Base-by-base conservation (phyloP, 2,888 invertebrate genomes). In the Pseudeuparius sepicola region DNA sequence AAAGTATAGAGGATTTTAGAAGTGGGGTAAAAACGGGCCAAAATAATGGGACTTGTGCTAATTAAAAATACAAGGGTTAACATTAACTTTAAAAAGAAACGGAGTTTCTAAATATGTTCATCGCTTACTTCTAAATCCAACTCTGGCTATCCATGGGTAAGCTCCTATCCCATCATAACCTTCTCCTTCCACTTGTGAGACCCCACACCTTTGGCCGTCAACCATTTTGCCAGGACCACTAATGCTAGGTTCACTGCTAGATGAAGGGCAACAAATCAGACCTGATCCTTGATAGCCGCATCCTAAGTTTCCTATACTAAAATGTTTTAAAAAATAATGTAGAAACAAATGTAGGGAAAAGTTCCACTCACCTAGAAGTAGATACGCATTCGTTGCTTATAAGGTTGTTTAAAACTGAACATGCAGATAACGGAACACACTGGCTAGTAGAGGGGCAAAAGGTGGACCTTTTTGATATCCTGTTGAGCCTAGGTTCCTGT, bases 51-150 rank as follows among this genome's bases (percentile, higher is more conserved):
- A n/a, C n/a, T n/a, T n/a, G n/a, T n/a, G n/a, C n/a, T n/a, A n/a
- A n/a, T n/a, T n/a, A n/a, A n/a, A n/a, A n/a, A n/a, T n/a, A n/a
- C n/a, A n/a, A n/a, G n/a, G n/a, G n/a, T n/a, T n/a, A n/a, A n/a
- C n/a, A n/a, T n/a, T n/a, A n/a, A n/a, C n/a, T n/a, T n/a, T n/a
- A n/a, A n/a, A n/a, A n/a, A n/a, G n/a, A n/a, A n/a, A n/a, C n/a
- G n/a, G n/a, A n/a, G n/a, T n/a, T n/a, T n/a, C n/a, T n/a, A n/a
- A n/a, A n/a, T n/a, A n/a, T n/a, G n/a, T n/a, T n/a, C n/a, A n/a
- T n/a, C 15, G 60, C 72, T 69, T 60, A 84, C 85, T 75, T 51
- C 75, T 73, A 50, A 84, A 85, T 17, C 82, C 84, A 41, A 86
- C 68, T 48, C 83, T 67, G 0, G 74, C 83, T 0, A 80, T 73